phyloP scores from a whole-genome alignment of 2,888 invertebrate species.

The Sphinx pinastri region DNA sequence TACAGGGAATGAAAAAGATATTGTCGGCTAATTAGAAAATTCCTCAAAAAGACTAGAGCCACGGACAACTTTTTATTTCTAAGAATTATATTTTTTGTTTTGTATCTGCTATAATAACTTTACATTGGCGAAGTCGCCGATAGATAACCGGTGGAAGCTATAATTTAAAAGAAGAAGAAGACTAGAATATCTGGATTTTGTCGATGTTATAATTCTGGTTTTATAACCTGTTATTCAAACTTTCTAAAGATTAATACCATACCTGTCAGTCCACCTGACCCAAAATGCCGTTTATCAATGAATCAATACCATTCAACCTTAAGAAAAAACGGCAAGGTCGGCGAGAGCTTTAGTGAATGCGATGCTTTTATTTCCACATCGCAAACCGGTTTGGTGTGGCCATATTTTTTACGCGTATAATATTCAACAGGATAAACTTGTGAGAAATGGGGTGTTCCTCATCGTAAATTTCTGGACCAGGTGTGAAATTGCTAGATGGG shows the following conservation, averaged over 20 bases:
- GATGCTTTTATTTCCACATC: slow-evolving; percentile 9
- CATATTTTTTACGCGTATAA: not conserved
- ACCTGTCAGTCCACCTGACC: not conserved
- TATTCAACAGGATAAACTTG: not conserved
- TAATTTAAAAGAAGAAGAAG: no score
- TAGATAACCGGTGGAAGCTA: no score
- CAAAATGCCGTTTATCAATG: slow-evolving; percentile 15
- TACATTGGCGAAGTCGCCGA: no score
- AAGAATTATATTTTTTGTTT: no score
- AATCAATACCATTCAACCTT: slow-evolving; percentile 17
- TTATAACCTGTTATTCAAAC: no score
- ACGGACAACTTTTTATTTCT: not conserved
- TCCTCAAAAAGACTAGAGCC: no score
- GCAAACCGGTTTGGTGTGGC: slow-evolving; percentile 1
- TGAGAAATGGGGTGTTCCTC: not conserved
- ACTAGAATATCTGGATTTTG: not conserved
- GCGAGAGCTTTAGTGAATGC: slow-evolving; percentile 11
- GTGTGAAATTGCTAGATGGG: no score
- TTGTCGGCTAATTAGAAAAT: no score
- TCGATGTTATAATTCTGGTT: not conserved
- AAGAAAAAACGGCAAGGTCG: slow-evolving; percentile 22
- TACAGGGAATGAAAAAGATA: no score
- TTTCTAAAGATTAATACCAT: not conserved
- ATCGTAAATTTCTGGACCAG: no score
- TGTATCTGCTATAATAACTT: no score